These are phyloP conservation scores for Crypturellus undulatus DNA, from an alignment of 2,113 vertebrate species.

Conservation along the genomic window DNA sequence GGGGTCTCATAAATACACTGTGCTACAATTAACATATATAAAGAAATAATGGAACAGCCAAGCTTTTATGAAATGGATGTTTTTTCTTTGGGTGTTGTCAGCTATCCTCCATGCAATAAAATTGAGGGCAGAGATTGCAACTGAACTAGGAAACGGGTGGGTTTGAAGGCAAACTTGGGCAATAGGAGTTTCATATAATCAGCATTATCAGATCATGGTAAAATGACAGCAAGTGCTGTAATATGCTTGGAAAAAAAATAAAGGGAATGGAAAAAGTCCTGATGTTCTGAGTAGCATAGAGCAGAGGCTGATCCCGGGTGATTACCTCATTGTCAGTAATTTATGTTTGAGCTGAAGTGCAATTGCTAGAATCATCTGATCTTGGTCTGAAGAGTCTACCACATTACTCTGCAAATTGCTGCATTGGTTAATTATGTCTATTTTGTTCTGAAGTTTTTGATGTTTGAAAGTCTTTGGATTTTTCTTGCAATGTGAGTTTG, in stretches of 20 bases:
- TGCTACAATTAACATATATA: neutral
- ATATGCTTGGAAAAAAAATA: neutral
- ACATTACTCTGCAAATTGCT: neutral
- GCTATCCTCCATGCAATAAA: neutral
- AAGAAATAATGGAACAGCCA: neutral
- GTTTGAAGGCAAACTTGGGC: neutral
- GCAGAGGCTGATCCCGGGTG: neutral
- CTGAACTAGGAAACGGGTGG: neutral
- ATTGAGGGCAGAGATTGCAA: neutral
- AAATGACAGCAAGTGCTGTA: neutral
- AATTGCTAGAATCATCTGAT: neutral
- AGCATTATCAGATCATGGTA: neutral
- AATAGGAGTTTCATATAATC: neutral
- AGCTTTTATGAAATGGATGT: neutral
- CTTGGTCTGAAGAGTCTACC: constrained; percentile 4
- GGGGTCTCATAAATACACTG: neutral
- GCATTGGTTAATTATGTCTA: neutral
- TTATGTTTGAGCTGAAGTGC: constrained; percentile 2
- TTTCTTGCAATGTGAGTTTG: neutral
- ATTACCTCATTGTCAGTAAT: constrained; percentile 42
- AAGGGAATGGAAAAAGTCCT: neutral
- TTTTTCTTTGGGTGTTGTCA: neutral
- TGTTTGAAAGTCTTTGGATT: neutral
- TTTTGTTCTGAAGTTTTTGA: neutral
- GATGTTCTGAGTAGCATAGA: neutral